phyloP scores from a whole-genome alignment of 2,113 vertebrate species.

The Psittacara wagleri region DNA sequence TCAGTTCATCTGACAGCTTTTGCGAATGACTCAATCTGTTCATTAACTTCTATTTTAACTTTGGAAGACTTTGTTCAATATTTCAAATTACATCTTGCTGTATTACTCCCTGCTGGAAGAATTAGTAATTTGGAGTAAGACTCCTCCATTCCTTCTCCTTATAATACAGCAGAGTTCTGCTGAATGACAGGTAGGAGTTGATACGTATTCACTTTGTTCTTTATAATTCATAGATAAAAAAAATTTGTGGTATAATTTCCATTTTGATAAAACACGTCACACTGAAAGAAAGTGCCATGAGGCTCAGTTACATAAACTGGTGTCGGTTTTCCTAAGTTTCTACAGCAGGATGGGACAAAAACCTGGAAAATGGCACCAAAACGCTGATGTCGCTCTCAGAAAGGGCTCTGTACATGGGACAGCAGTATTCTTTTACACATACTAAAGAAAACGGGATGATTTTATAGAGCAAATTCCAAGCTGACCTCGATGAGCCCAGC shows the following conservation, averaged over 20 bases:
- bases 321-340: background rate
- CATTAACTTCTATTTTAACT: constrained; percentile 34
- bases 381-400: background rate
- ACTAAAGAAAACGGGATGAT: background rate
- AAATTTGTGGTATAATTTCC: background rate
- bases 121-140: background rate
- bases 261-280: background rate
- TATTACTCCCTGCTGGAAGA: background rate
- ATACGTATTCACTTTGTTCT: background rate
- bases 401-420: background rate
- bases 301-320: background rate
- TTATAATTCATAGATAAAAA: background rate
- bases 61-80: constrained; percentile 32
- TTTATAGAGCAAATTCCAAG: background rate
- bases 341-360: background rate
- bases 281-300: background rate
- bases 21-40: constrained; percentile 39
- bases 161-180: background rate
- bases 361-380: background rate
- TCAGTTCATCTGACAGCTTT: constrained; percentile 2
- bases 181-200: background rate
- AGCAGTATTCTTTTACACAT: background rate
- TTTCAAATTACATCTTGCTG: constrained; percentile 36
- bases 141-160: background rate
- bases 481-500: background rate